Percentiles rank a stretch among this genome's conserved stretches.
These are phyloP conservation scores for Papilio aristodemus DNA, from an alignment of 1,140 invertebrate genomes.

Conservation along the genomic window DNA sequence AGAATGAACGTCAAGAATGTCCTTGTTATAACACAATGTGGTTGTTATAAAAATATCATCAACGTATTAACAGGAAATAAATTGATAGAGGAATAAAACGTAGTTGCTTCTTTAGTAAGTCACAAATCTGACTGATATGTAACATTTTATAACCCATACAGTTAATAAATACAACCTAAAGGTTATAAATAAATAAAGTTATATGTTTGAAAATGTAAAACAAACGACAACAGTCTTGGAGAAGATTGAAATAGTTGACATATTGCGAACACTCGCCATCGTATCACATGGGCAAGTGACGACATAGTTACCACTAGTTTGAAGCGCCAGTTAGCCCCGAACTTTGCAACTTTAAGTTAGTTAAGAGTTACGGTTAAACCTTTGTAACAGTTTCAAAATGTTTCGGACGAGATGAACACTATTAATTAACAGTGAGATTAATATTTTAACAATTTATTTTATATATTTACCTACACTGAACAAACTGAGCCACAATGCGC, in stretches of 20 bases:
- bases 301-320: conserved; percentile 24
- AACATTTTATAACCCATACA: no score
- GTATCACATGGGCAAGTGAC: conserved; percentile 21
- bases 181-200: not conserved
- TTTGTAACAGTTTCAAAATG: conserved; percentile 11
- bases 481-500: no score
- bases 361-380: conserved; percentile 20
- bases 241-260: not conserved
- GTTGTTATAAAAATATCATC: not conserved
- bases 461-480: no score
- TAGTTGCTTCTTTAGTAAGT: no score
- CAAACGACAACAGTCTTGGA: not conserved
- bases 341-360: conserved; percentile 31
- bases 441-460: not conserved
- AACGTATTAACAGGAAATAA: no score
- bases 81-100: no score
- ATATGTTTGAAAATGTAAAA: not conserved
- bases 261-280: not conserved
- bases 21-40: not conserved
- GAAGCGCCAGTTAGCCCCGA: conserved; percentile 20
- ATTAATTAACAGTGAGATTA: not conserved
- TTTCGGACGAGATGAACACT: not conserved
- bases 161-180: no score
- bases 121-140: not conserved
- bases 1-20: not conserved